Base-by-base conservation (phyloP, 2,113 vertebrate species). In the Passer montanus region DNA sequence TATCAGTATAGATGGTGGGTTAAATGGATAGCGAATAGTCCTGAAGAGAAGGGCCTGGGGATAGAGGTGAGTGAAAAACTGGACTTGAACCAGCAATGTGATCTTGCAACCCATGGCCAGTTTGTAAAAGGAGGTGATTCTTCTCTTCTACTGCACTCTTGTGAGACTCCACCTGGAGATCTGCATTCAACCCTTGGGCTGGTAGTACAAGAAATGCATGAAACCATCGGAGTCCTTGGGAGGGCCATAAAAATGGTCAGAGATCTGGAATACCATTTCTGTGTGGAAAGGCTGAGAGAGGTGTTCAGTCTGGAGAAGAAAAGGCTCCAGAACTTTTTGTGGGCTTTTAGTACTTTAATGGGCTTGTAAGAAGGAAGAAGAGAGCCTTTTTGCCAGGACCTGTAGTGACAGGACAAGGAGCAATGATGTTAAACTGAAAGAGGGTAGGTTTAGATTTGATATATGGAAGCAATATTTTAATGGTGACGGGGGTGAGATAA, bases 81-180 rank as follows among this genome's bases (percentile, higher is more conserved):
- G 26, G 26, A 31, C 35, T 72, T 15, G 21, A 56, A 19, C 6
- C 31, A 59, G 15, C 3, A 24, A 17, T 28, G 46, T 35, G 10
- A 8, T 8, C 11, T 84, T 49, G 15, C 5, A 43, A 2, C n/a
- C 2, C 1, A 0, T 18, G 47, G 6, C 22, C n/a, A n/a, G 5
- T 19, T 37, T 43, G 14, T 63, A 4, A 5, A 72, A 26, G 6
- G 15, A 86, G 30, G 1, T 37, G 9, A 63, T 58, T 37, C 5
- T 82, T 17, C 5, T 2, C 10, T 21, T 82, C n/a, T 43, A 9
- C 12, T 63, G 19, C 22, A 15, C 11, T 60, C 23, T 24, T 58
- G 24, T 39, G n/a, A 46, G 46, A 60, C 1, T 74, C 24, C n/a
- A 35, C 16, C 41, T 41, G 43, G 13, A 82, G 28, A 49, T 59